Conservation (phyloP, 2,113 vertebrate species). For the Ammodytes dubius region DNA sequence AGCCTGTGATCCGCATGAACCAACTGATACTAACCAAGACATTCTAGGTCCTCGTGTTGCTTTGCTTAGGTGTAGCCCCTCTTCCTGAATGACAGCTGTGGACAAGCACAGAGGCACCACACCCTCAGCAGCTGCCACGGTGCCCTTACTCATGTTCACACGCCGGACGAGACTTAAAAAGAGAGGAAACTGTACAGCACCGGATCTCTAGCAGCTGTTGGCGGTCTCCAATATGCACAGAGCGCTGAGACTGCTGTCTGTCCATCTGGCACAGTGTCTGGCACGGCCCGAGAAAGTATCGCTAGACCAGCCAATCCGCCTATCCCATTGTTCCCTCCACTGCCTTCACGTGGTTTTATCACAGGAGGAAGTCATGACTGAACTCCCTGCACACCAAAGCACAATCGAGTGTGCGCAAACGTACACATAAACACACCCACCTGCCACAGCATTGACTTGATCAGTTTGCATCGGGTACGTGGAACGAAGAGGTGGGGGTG, state of each 20-base stretch:
- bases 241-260: conserved; percentile 41
- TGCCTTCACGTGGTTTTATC: conserved; percentile 24
- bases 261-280: conserved; percentile 41
- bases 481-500: conserved; percentile 52
- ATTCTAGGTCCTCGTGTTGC: background rate
- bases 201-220: conserved; percentile 60
- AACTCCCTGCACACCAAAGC: background rate
- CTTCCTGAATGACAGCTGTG: conserved; percentile 52
- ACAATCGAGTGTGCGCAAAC: background rate
- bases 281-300: conserved; percentile 27
- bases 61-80: background rate
- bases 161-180: conserved; percentile 38
- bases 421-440: conserved; percentile 12
- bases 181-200: conserved; percentile 34
- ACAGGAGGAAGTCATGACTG: conserved; percentile 48
- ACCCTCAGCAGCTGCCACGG: conserved; percentile 41
- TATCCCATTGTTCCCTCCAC: conserved; percentile 17
- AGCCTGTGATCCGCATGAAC: conserved; percentile 1
- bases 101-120: conserved; percentile 29
- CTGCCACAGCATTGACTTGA: conserved; percentile 32
- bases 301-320: conserved; percentile 23
- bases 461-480: conserved; percentile 67
- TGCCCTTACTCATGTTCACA: conserved; percentile 59
- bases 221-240: conserved; percentile 46
- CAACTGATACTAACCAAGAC: conserved; percentile 1